Percentiles rank a stretch among this genome's conserved stretches.
These are phyloP conservation scores for Betta splendens DNA, from an alignment of 2,797 vertebrate species.

Conservation along the genomic window DNA sequence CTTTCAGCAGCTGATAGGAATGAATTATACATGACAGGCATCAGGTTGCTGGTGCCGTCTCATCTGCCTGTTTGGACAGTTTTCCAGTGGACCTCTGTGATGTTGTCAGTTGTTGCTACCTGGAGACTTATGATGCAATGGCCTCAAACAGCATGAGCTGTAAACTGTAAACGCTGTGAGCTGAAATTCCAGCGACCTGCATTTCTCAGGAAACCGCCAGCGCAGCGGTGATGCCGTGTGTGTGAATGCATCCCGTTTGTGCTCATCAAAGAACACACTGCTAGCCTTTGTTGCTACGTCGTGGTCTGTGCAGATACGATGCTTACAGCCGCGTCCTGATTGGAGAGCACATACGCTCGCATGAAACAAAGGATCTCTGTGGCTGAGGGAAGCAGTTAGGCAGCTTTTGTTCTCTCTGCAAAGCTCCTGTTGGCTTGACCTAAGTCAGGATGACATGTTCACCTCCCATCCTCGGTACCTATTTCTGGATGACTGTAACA, in stretches of 20 bases:
- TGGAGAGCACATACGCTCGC: slow-evolving; percentile 41
- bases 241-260: slow-evolving; percentile 18
- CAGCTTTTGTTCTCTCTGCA: slow-evolving; percentile 68
- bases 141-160: slow-evolving; percentile 7
- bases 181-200: slow-evolving; percentile 23
- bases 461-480: slow-evolving; percentile 76
- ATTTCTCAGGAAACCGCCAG: slow-evolving; percentile 11
- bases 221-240: too few species aligned
- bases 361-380: slow-evolving; percentile 63
- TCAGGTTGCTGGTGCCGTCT: slow-evolving; percentile 26
- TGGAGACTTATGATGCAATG: slow-evolving; percentile 56
- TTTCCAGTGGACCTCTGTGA: slow-evolving; percentile 28
- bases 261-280: slow-evolving; percentile 34
- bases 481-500: slow-evolving; percentile 81
- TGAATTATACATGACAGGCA: slow-evolving; percentile 30
- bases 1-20: slow-evolving; percentile 13
- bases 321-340: slow-evolving; percentile 50
- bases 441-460: slow-evolving; percentile 77
- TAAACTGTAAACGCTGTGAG: slow-evolving; percentile 25
- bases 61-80: slow-evolving; percentile 39
- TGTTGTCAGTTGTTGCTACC: slow-evolving; percentile 27
- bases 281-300: slow-evolving; percentile 24
- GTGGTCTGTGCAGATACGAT: slow-evolving; percentile 30
- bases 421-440: slow-evolving; percentile 73
- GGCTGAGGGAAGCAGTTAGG: slow-evolving; percentile 53